Conservation (phyloP, 2,888 invertebrate species). For the Synergus itoensis region DNA sequence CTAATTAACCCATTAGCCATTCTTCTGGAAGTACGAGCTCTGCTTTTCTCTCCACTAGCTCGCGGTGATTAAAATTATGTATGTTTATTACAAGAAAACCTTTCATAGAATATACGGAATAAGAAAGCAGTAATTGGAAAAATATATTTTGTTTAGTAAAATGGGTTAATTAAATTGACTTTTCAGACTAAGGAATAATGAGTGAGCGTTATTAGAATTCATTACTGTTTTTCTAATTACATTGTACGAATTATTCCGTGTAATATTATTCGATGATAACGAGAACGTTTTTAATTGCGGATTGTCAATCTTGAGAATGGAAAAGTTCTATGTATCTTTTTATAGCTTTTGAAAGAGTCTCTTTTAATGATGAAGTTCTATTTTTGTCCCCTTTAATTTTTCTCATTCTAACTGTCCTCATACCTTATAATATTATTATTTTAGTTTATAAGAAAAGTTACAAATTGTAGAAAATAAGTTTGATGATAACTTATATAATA, state of each 20-base stretch:
- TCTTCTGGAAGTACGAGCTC: slow-evolving; percentile 3
- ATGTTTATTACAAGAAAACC: background rate
- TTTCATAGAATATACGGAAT: background rate
- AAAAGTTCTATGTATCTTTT: too few species aligned
- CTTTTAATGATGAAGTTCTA: slow-evolving; percentile 38
- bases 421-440: background rate
- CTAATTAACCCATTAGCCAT: slow-evolving; percentile 18
- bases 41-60: background rate
- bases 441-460: background rate
- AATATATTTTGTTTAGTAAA: slow-evolving; percentile 23
- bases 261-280: slow-evolving; percentile 42
- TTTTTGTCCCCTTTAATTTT: background rate
- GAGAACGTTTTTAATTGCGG: slow-evolving; percentile 25
- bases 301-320: background rate
- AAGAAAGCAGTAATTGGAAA: background rate
- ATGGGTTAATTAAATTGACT: background rate
- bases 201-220: too few species aligned
- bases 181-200: too few species aligned
- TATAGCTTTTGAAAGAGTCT: too few species aligned
- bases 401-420: background rate
- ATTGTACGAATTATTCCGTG: too few species aligned
- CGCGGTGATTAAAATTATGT: background rate
- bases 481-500: background rate
- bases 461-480: background rate
- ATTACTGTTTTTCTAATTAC: too few species aligned